Evolutionary conservation across 2,888 invertebrate species (phyloP), one percentile per base, ranked within the genome.

Genomic region (Aspidapion aeneum): DNA sequence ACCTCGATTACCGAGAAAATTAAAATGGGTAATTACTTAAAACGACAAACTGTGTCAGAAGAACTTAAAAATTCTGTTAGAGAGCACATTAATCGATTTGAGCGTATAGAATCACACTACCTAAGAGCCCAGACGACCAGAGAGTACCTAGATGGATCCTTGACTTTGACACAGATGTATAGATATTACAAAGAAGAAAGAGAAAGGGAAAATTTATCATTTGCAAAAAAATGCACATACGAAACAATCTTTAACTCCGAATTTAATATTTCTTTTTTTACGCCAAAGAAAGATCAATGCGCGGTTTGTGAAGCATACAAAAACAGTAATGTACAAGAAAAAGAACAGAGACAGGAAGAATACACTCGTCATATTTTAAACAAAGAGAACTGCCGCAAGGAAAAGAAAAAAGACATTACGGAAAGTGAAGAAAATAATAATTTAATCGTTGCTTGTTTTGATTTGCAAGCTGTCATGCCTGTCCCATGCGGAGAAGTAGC

Each of bases 251-350:
- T 56, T 48, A 61, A 57, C 18, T 19, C 57, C 2, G 21, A 61
- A 19, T 61, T 57, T 56, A 56, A 57, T 61, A 1, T 61, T 18
- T 7, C 20, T 20, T 61, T 61, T 20, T n/a, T 22, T 21, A 1
- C 35, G n/a, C 61, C 57, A 1, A 61, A 61, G 19, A 61, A 61
- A 18, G 61, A 61, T 19, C 57, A 57, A 17, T 61, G 61, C 18
- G 61, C 7, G 7, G 3, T 52, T 52, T 52, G 52, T 18, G n/a
- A 52, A n/a, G n/a, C 52, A 17, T 52, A 17, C 3, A 52, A 52
- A n/a, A 52, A 52, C 16, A 18, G 17, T 17, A 17, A n/a, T 5
- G 7, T 9, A n/a, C 7, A 52, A 17, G 52, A n/a, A 18, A 52
- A 52, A 18, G 18, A 52, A 52, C 17, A 52, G n/a, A 17, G 7